Conservation (phyloP, 2,888 invertebrate genomes). For the Volucella inflata region DNA sequence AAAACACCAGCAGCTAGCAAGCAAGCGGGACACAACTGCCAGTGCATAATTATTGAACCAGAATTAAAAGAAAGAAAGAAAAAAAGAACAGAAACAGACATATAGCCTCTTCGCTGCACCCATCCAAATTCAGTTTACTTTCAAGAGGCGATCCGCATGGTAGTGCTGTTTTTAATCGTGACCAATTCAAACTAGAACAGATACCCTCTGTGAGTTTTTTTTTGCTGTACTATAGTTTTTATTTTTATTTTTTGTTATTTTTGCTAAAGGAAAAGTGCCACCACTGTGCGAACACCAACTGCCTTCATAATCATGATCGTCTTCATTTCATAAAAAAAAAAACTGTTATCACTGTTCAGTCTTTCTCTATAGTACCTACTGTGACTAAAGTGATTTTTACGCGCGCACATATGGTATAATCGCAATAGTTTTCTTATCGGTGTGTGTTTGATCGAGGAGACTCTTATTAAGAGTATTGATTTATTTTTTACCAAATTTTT, state of each 20-base stretch:
- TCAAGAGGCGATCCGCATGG: constrained; percentile 62
- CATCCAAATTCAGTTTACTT: constrained; percentile 64
- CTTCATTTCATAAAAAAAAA: constrained; percentile 43
- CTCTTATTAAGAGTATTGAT: neutral
- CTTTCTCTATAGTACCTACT: constrained; percentile 50
- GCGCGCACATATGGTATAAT: constrained; percentile 46
- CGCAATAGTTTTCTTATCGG: constrained; percentile 42
- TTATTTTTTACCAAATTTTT: neutral
- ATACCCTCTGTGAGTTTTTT: constrained; percentile 8
- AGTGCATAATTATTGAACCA: constrained; percentile 30
- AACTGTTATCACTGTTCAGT: constrained; percentile 64
- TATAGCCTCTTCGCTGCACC: constrained; percentile 63
- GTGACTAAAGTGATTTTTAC: constrained; percentile 42
- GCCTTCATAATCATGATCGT: constrained; percentile 49
- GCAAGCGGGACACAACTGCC: no score
- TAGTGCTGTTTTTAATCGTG: constrained; percentile 32
- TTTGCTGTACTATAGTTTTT: neutral
- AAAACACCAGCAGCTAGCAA: constrained; percentile 47
- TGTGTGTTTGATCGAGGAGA: constrained; percentile 44
- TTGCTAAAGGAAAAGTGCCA: constrained; percentile 37
- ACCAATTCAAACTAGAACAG: neutral
- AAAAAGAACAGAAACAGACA: constrained; percentile 17
- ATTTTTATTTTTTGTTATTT: constrained; percentile 26
- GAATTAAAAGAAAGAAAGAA: constrained; percentile 6
- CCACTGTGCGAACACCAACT: constrained; percentile 23